Evolutionary conservation across 2,888 invertebrate species (phyloP), one percentile per base, ranked within the genome.

Genomic region (Allolobophora icterica): DNA sequence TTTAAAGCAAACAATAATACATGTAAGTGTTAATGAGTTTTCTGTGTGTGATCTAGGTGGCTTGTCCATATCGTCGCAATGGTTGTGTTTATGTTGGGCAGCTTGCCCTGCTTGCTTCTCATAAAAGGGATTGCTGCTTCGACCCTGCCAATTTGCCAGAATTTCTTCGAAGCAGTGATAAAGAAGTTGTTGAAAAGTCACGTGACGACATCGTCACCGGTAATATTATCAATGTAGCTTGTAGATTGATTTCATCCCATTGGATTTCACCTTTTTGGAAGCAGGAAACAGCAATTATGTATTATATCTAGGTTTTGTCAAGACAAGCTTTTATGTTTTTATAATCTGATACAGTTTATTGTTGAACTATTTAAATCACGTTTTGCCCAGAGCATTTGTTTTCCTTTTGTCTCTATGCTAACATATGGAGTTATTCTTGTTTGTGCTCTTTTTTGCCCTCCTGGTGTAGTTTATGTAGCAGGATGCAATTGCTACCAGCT

Each of bases 71-170:
- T 91, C 92, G 94, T 42, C 91, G 92, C 15, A 89, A 92, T 21
- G 94, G 94, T 11, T 94, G 94, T 93, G 93, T 93, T 52, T 93
- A 93, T 91, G 92, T 94, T 91, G 93, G 93, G 24, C 94, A 93
- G 89, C 92, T 94, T 40, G 93, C 93, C 91, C 91, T 92, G 40
- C 92, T 94, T 38, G 84, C 92, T 15, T 92, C 92, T 17, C 94
- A 94, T 92, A 94, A 93, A 89, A 93, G 93, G 91, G 90, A 91
- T 15, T 94, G 94, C 93, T 93, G 93, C 45, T 94, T 94, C 90
- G 94, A 94, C 92, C 94, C 94, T 19, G 90, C 89, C 33, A 94
- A 94, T 90, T 92, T 94, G 40, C 94, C 94, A 21, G 93, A 93
- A 17, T 94, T 94, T 91, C 91, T 94, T 17, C 91, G 92, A 58